Evolutionary conservation across 1,140 invertebrate genomes (phyloP).

Genomic region (Hestina assimilis): DNA sequence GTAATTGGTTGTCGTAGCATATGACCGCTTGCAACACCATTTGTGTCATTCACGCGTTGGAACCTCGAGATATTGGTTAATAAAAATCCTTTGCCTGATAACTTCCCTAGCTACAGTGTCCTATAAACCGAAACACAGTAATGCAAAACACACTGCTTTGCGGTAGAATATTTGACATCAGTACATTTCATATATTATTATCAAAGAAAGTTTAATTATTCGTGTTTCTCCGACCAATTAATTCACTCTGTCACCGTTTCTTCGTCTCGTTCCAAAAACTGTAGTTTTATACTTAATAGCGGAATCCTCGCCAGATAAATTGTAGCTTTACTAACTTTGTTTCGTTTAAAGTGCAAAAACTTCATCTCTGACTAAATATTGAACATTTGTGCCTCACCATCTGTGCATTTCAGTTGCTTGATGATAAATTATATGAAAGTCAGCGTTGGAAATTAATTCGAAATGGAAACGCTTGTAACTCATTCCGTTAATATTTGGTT

Average conservation of each 20-base stretch:
- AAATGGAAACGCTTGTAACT: not conserved
- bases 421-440: slow-evolving; percentile 15
- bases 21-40: no score
- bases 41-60: no score
- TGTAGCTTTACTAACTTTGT: slow-evolving; percentile 15
- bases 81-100: no score
- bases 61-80: no score
- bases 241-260: slow-evolving; percentile 1
- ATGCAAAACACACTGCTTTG: no score
- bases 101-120: no score
- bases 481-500: no score
- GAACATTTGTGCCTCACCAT: slow-evolving; percentile 21
- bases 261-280: not conserved
- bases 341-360: slow-evolving; percentile 19
- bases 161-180: not conserved
- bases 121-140: no score
- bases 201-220: not conserved
- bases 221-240: not conserved
- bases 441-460: not conserved
- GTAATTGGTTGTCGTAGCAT: no score
- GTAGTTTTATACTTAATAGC: slow-evolving; percentile 12
- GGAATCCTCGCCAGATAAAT: slow-evolving; percentile 19
- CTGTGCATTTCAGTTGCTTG: slow-evolving; percentile 12
- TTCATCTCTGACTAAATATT: slow-evolving; percentile 20
- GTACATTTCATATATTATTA: not conserved